phyloP scores from a whole-genome alignment of 2,797 vertebrate species.

The Agapornis canus region DNA sequence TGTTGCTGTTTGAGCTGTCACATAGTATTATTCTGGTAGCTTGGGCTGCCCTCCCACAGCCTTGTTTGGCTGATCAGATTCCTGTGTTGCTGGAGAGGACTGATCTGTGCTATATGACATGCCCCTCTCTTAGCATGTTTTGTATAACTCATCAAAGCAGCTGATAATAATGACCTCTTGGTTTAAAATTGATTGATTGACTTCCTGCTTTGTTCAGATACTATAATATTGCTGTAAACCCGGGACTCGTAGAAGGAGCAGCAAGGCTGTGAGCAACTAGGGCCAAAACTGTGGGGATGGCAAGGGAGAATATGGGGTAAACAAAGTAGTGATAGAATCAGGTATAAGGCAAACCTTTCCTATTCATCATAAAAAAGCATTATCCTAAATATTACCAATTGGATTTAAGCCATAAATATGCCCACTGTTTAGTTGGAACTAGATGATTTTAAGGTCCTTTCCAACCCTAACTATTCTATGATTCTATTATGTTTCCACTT shows the following conservation, averaged over 20 bases:
- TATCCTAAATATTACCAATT: background rate
- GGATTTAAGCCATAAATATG: background rate
- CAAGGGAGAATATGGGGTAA: background rate
- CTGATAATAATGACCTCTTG: background rate
- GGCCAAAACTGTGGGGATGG: background rate
- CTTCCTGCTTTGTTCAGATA: background rate
- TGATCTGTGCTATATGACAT: background rate
- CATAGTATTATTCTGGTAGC: background rate
- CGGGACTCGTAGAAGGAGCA: background rate
- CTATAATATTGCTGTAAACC: background rate
- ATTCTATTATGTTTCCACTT: background rate
- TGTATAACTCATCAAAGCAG: background rate
- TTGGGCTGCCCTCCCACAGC: background rate
- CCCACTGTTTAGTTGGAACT: background rate
- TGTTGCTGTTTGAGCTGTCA: background rate
- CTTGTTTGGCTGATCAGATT: background rate
- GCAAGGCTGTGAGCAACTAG: background rate
- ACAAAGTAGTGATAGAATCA: background rate
- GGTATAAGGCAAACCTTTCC: background rate
- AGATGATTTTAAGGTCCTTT: too few relatives aligned
- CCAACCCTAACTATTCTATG: too few relatives aligned
- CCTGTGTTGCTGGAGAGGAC: background rate
- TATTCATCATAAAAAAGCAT: background rate
- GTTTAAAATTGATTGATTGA: background rate
- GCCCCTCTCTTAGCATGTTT: background rate